These are phyloP conservation scores for Mesoligia furuncula DNA, from an alignment of 2,888 invertebrate genomes.

Conservation along the genomic window DNA sequence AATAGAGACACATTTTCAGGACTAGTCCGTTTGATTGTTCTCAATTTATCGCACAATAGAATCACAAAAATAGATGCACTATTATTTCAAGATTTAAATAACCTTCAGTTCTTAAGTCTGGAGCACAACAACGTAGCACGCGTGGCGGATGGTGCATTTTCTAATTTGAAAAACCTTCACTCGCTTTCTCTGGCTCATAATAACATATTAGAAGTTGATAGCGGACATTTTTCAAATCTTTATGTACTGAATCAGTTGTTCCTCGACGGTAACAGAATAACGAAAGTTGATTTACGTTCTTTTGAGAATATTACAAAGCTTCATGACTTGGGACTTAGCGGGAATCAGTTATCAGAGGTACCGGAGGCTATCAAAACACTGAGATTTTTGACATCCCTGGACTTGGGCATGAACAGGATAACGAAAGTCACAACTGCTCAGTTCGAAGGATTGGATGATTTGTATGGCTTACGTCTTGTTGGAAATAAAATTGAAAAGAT, in stretches of 20 bases:
- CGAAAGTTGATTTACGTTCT: slow-evolving; percentile 92
- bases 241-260: slow-evolving; percentile 93
- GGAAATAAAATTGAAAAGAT: slow-evolving; percentile 95
- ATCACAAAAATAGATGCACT: slow-evolving; percentile 93
- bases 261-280: slow-evolving; percentile 94
- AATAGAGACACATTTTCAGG: slow-evolving; percentile 94
- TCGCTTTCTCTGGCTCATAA: slow-evolving; percentile 94
- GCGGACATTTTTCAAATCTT: slow-evolving; percentile 93
- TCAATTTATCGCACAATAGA: slow-evolving; percentile 94
- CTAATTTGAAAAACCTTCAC: slow-evolving; percentile 94
- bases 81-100: slow-evolving; percentile 94
- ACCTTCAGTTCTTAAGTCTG: slow-evolving; percentile 93
- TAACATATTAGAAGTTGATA: slow-evolving; percentile 92
- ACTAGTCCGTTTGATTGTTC: slow-evolving; percentile 93
- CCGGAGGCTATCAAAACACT: slow-evolving; percentile 93
- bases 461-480: slow-evolving; percentile 94
- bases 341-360: slow-evolving; percentile 93
- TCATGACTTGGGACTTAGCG: slow-evolving; percentile 94
- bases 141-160: slow-evolving; percentile 94
- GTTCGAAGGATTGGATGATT: slow-evolving; percentile 93
- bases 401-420: slow-evolving; percentile 95
- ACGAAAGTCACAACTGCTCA: slow-evolving; percentile 93
- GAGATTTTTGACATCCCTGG: slow-evolving; percentile 93
- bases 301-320: slow-evolving; percentile 95
- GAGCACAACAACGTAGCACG: slow-evolving; percentile 93